A percentile compares a stretch with the other conserved stretches of the same genome.
phyloP scores from a whole-genome alignment of 2,113 vertebrate species.

The Dinomys branickii region DNA sequence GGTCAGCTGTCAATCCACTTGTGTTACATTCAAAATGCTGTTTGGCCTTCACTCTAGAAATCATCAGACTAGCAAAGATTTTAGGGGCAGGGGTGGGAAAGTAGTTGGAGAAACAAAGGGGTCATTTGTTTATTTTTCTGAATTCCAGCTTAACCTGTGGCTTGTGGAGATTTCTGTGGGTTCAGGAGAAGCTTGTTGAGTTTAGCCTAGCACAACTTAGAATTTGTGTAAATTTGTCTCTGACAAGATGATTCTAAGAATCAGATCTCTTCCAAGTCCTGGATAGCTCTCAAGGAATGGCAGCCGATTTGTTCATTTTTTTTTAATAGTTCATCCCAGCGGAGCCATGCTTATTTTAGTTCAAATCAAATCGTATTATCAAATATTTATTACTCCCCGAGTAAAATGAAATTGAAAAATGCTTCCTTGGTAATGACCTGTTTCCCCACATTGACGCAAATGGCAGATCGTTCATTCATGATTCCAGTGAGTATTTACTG shows the following conservation, averaged over 20 bases:
- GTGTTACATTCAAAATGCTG: not conserved
- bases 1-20: not conserved
- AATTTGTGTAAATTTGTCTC: not conserved
- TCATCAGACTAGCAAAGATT: not conserved
- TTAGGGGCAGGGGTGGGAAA: not conserved
- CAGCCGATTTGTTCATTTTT: not conserved
- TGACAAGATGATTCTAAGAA: not conserved
- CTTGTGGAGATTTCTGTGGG: not conserved
- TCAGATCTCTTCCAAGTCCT: not conserved
- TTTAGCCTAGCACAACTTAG: not conserved
- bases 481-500: constrained; percentile 30
- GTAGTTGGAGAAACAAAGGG: not conserved
- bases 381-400: constrained; percentile 51
- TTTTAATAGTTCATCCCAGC: not conserved
- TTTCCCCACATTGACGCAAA: not conserved
- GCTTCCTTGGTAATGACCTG: not conserved
- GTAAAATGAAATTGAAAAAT: constrained; percentile 53
- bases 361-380: constrained; percentile 21
- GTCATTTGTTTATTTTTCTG: not conserved
- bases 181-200: not conserved
- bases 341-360: constrained; percentile 38
- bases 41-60: not conserved
- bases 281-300: not conserved
- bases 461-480: constrained; percentile 25
- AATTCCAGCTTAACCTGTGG: not conserved